Percentiles rank a stretch among this genome's conserved stretches.
phyloP scores from a whole-genome alignment of 2,113 vertebrate species.

The Urocolius indicus region DNA sequence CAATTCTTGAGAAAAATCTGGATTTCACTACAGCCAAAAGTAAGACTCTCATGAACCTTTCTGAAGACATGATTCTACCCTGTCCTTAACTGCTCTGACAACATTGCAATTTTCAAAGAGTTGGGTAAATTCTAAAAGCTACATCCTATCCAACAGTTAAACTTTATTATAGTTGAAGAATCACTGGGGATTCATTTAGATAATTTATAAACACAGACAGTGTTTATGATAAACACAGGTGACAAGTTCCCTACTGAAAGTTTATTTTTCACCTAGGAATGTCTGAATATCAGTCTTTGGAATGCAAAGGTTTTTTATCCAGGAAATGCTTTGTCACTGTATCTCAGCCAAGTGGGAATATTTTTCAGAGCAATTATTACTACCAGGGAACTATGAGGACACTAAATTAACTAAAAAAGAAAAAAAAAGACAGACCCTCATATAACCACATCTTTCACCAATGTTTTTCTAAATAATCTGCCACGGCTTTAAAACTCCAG shows the following conservation, averaged over 20 bases:
- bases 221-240: neutral
- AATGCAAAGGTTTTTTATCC: neutral
- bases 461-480: neutral
- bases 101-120: neutral
- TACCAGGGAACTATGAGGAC: neutral
- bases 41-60: neutral
- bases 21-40: neutral
- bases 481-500: neutral
- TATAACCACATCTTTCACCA: neutral
- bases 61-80: neutral
- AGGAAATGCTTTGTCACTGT: neutral
- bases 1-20: neutral
- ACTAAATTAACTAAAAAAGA: neutral
- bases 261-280: neutral
- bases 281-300: neutral
- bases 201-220: neutral
- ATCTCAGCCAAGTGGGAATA: neutral
- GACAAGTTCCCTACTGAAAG: neutral
- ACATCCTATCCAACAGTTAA: neutral
- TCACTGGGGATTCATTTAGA: neutral
- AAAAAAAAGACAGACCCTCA: neutral
- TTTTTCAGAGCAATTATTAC: neutral
- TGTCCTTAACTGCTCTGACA: fast-evolving
- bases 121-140: neutral
- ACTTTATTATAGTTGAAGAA: neutral